Conservation (phyloP, 2,888 invertebrate species). For the Arctia plantaginis region DNA sequence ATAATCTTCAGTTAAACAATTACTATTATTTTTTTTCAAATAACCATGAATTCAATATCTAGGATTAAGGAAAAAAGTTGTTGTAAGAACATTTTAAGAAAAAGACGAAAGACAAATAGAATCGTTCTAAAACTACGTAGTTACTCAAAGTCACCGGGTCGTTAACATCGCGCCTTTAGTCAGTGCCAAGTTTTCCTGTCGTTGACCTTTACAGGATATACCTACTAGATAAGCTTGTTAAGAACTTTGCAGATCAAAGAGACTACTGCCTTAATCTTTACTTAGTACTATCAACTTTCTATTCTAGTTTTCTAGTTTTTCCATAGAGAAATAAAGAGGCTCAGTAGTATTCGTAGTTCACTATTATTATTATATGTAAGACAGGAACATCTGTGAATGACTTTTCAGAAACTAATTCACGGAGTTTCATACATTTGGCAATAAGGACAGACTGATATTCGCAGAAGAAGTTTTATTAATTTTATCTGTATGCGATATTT, state of each 20-base stretch:
- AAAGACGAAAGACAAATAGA: background rate
- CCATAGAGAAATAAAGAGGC: background rate
- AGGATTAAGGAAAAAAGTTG: background rate
- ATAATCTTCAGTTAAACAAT: background rate
- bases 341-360: background rate
- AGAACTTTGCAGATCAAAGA: conserved; percentile 3
- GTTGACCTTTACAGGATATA: background rate
- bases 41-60: background rate
- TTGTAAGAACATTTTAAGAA: background rate
- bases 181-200: background rate
- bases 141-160: background rate
- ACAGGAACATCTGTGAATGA: no score
- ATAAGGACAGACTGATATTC: no score
- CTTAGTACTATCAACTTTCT: background rate
- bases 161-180: background rate
- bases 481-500: no score
- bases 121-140: background rate
- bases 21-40: background rate
- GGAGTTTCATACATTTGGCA: no score
- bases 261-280: background rate
- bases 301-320: background rate
- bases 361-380: no score
- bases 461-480: no score
- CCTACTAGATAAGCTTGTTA: background rate
- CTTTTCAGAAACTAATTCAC: no score